Base-by-base conservation (phyloP, 2,888 invertebrate species). In the Bombylius discolor region DNA sequence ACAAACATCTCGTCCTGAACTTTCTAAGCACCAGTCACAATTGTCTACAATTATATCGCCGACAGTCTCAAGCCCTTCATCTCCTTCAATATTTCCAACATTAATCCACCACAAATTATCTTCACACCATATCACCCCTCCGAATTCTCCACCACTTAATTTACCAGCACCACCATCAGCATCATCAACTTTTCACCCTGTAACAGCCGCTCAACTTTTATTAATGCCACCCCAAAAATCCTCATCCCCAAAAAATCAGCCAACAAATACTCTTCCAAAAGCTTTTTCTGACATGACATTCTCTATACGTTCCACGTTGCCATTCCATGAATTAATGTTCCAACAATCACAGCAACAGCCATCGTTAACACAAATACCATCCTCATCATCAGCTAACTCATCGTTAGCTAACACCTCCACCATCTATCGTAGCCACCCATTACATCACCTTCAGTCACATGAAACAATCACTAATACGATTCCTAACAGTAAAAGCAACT, bases 31-130 rank as follows among this genome's bases (percentile, higher is more conserved):
- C 59, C 60, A 61, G 61, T 59, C 59, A 57, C 59, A 60, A 60
- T 47, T 55, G 39, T 55, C 51, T 47, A 49, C 61, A 56, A 60
- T 59, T 58, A 59, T 57, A 57, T 59, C 61, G 53, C 60, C 61
- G 54, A 58, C 59, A 58, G 58, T 58, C 53, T 58, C 58, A 53
- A 55, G 59, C 56, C 56, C 59, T 56, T 59, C 60, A 56, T 58
- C 56, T 58, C 55, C 59, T 58, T 58, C 59, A 61, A 59, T 61
- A 56, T 56, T 59, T 42, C 59, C 57, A 55, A 58, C 61, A 53
- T 53, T 56, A 47, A 61, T 62, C 64, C 66, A 66, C 64, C 67
- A 66, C 62, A 23, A 65, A 68, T 68, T 11, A 46, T 49, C 49
- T 31, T 57, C 59, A 46, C 62, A 58, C 14, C 58, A 53, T 32